Percentiles rank a stretch among this genome's conserved stretches.
phyloP scores from a whole-genome alignment of 2,113 vertebrate genomes.

The Piliocolobus tephrosceles region DNA sequence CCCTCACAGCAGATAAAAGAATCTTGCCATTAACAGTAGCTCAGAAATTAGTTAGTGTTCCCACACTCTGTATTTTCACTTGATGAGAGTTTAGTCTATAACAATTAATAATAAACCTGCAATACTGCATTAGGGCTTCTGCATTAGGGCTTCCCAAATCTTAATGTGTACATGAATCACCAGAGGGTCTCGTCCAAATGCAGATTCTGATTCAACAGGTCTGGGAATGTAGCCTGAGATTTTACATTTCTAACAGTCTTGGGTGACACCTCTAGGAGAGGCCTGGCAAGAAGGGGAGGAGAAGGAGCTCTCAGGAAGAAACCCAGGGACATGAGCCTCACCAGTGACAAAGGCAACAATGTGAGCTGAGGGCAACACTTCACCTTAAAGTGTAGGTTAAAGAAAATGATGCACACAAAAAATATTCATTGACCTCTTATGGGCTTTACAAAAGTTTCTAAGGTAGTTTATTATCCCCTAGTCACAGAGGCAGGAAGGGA shows the following conservation, averaged over 20 bases:
- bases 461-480: background rate
- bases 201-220: background rate
- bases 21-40: background rate
- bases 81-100: background rate
- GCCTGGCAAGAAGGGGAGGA: background rate
- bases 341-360: background rate
- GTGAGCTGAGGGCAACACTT: background rate
- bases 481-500: background rate
- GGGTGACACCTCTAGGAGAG: background rate
- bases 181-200: background rate
- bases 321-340: background rate
- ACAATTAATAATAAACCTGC: background rate
- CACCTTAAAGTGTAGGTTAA: background rate
- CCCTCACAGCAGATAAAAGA: background rate
- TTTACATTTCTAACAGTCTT: background rate
- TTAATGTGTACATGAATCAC: background rate
- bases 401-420: background rate
- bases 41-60: background rate
- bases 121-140: background rate
- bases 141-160: background rate
- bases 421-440: background rate
- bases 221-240: background rate
- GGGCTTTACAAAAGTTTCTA: background rate
- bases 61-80: background rate
- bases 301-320: background rate